Evolutionary conservation across 2,888 invertebrate species (phyloP).

Genomic region (Thera britannica): DNA sequence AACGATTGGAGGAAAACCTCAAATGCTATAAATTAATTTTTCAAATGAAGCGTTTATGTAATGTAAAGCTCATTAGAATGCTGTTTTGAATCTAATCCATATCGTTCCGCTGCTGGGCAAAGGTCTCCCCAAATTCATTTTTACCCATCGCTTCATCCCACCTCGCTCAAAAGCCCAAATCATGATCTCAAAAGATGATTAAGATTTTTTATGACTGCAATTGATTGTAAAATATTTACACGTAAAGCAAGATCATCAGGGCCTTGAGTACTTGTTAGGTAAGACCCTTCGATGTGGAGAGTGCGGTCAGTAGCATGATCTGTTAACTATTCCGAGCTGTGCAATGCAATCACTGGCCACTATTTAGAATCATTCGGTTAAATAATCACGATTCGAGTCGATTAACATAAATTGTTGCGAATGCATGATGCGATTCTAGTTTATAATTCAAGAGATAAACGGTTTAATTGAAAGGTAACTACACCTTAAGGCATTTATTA

Average conservation of each 20-base stretch:
- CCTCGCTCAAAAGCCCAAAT: too few relatives aligned
- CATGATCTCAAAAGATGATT: constrained; percentile 34
- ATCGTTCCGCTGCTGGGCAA: too few relatives aligned
- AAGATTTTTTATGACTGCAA: constrained; percentile 45
- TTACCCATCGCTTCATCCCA: too few relatives aligned
- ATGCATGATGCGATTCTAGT: constrained; percentile 43
- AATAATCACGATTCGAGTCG: constrained; percentile 41
- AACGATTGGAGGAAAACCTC: constrained; percentile 65
- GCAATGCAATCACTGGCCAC: constrained; percentile 51
- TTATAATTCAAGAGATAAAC: constrained; percentile 32
- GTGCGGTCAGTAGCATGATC: constrained; percentile 49
- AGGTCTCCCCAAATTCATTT: too few relatives aligned
- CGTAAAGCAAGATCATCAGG: constrained; percentile 50
- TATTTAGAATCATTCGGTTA: constrained; percentile 50
- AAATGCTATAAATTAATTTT: constrained; percentile 47
- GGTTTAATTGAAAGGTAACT: constrained; percentile 39
- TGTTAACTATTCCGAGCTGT: constrained; percentile 50
- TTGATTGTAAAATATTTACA: constrained; percentile 47
- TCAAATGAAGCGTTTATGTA: constrained; percentile 44
- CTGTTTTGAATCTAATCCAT: too few relatives aligned
- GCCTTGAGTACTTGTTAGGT: constrained; percentile 61
- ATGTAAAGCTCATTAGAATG: constrained; percentile 30
- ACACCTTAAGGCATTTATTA: constrained; percentile 42
- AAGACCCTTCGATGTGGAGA: constrained; percentile 50
- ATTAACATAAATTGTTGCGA: constrained; percentile 37